Percentiles rank a stretch among this genome's conserved stretches.
phyloP scores from a whole-genome alignment of 2,888 invertebrate genomes.

The Nebria salina region DNA sequence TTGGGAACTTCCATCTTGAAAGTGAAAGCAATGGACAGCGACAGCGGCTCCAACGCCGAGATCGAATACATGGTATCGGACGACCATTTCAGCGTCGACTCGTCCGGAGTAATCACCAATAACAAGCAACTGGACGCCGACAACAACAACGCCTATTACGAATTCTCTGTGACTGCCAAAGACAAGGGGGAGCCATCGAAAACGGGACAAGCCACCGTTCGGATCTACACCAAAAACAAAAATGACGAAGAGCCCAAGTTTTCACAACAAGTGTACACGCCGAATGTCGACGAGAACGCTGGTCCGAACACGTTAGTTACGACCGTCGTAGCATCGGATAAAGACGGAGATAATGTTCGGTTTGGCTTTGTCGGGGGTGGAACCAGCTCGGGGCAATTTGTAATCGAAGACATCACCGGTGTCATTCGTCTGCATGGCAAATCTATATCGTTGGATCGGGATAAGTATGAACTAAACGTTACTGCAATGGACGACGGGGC shows the following conservation, averaged over 20 bases:
- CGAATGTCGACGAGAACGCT: slow-evolving; percentile 95
- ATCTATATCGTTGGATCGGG: slow-evolving; percentile 86
- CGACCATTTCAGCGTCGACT: slow-evolving; percentile 94
- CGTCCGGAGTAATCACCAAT: slow-evolving; percentile 91
- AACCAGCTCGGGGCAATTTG: slow-evolving; percentile 91
- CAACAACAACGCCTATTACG: slow-evolving; percentile 96
- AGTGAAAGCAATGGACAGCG: slow-evolving; percentile 95
- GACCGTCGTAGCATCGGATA: slow-evolving; percentile 96
- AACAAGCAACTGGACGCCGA: slow-evolving; percentile 95
- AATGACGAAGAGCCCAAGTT: slow-evolving; percentile 98
- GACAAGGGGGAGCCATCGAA: slow-evolving; percentile 95
- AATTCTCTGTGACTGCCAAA: slow-evolving; percentile 92
- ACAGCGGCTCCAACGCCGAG: slow-evolving; percentile 94
- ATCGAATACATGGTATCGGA: slow-evolving; percentile 92
- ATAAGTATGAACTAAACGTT: slow-evolving; percentile 96
- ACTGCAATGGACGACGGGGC: slow-evolving; percentile 98
- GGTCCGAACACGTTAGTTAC: slow-evolving; percentile 95
- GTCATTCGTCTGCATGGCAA: slow-evolving; percentile 90
- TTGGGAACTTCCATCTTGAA: slow-evolving; percentile 92
- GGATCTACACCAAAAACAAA: slow-evolving; percentile 97
- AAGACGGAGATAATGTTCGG: slow-evolving; percentile 95
- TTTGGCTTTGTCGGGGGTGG: slow-evolving; percentile 84
- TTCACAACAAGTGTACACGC: slow-evolving; percentile 95
- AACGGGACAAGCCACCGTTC: slow-evolving; percentile 91
- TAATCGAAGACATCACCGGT: slow-evolving; percentile 94